Base-by-base conservation (phyloP, 2,888 invertebrate species). In the Cristatella mucedo region DNA sequence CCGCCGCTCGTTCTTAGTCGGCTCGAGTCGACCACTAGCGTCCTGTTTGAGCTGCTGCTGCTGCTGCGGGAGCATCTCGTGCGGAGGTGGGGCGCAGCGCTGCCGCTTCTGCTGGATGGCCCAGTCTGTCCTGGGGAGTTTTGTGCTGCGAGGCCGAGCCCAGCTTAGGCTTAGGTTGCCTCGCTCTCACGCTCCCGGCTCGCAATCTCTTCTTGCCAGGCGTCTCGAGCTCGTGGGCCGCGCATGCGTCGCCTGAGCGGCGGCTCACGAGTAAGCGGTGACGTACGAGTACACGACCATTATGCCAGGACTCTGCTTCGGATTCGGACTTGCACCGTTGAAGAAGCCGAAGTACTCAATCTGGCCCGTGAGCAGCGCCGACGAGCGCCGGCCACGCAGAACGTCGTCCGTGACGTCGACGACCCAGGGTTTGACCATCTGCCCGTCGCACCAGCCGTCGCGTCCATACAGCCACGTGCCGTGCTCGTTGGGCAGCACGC, bases 381-480 rank as follows among this genome's bases (percentile, higher is more conserved):
- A 4, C 3, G 11, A 11, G 3, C 24, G 36, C 11, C 45, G n/a
- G n/a, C 41, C 20, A n/a, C 9, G 7, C 7, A 43, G 41, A 9
- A 46, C 11, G 33, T 46, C 44, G 11, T 41, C 19, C 7, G 51
- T 48, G n/a, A 50, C 38, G 26, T 49, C 48, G 15, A 49, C 38
- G 5, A 47, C 38, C 50, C 49, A 48, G 1, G 49, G 47, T 22
- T 46, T 45, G 9, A 53, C 52, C 26, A 53, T 46, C 33, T 48
- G 47, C 2, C 54, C 54, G 41, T 54, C 53, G 44, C 55, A 55
- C 55, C 55, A 55, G 11, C 55, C 55, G 31, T 54, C 50, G n/a
- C 55, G 43, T 1, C 55, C 55, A 44, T 55, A 55, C 34, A 55
- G 40, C 55, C 55, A 55, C 3, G 55, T 55, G n/a, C 55, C 55